Evolutionary conservation across 2,797 vertebrate species (phyloP).

Genomic region (Mormyrus proboscirostris): DNA sequence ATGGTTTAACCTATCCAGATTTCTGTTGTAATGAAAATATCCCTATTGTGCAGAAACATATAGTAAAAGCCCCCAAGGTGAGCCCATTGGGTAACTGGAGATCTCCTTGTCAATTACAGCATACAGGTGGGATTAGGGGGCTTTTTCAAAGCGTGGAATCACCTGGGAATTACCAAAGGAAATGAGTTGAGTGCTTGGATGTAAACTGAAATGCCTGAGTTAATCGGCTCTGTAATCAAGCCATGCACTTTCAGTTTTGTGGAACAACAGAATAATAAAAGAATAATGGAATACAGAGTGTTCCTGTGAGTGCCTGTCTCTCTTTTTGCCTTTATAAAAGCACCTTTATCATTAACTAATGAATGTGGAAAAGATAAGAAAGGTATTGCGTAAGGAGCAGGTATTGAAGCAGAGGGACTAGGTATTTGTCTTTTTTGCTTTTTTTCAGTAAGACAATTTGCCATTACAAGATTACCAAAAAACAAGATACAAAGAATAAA

Average conservation of each 20-base stretch:
- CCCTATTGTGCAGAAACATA: background rate
- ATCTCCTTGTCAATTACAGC: constrained; percentile 5
- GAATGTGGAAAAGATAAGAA: background rate
- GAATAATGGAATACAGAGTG: background rate
- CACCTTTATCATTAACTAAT: background rate
- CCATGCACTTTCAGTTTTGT: background rate
- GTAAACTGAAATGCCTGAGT: background rate
- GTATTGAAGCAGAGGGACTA: background rate
- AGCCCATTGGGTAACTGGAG: background rate
- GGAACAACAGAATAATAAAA: background rate
- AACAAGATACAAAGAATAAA: background rate
- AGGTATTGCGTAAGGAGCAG: background rate
- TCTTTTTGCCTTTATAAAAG: background rate
- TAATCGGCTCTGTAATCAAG: constrained; percentile 1
- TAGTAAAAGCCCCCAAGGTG: background rate
- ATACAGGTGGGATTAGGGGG: background rate
- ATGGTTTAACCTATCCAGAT: background rate
- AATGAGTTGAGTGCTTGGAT: background rate
- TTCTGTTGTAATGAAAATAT: background rate
- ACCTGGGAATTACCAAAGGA: background rate
- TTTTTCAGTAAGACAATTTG: background rate
- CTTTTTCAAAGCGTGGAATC: background rate
- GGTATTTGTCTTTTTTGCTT: background rate
- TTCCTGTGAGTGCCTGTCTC: background rate
- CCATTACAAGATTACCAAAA: background rate